Evolutionary conservation across 2,113 vertebrate genomes (phyloP), one percentile per base, ranked within the genome.

Genomic region (Aplodontia rufa): DNA sequence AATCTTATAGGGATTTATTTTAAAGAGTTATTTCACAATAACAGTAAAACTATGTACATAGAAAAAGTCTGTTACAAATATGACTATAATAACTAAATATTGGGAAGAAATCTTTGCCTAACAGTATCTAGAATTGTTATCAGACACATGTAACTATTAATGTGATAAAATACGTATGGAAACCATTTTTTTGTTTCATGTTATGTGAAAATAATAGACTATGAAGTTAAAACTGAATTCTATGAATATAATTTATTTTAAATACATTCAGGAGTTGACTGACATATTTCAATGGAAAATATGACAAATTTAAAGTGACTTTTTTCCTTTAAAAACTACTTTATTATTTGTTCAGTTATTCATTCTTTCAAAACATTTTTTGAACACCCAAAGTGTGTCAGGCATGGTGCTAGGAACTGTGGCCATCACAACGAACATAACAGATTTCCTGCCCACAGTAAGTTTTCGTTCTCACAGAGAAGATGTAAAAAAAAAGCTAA

Each of bases 11-110:
- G 9, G 1, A 92, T 76, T 91, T 85, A 69, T 79, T 87, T 93
- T 93, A 92, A 66, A n/a, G 14, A 97, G 89, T 58, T 69, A 60
- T 80, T 91, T 93, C 22, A 28, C 7, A 89, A 93, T 24, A 64
- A 93, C 53, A 93, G 55, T 72, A 74, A 16, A 76, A 24, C n/a
- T 87, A 42, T 16, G 1, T 66, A 4, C 12, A 58, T 42, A 60
- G n/a, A 83, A 93, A 95, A 47, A 75, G 16, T 62, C 89, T 62
- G 81, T 83, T 71, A 64, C 5, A 90, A 91, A 85, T 53, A 94
- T 82, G 12, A 9, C 32, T 42, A 16, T 55, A 84, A 72, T 72
- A 74, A 45, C 42, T 91, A 92, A 85, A 74, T 64, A 32, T 35
- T 76, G 53, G 71, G 26, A 91, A 45, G 74, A 86, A 93, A 95